Conservation (phyloP, 2,888 invertebrate genomes). For the Cacoxenus indagator region DNA sequence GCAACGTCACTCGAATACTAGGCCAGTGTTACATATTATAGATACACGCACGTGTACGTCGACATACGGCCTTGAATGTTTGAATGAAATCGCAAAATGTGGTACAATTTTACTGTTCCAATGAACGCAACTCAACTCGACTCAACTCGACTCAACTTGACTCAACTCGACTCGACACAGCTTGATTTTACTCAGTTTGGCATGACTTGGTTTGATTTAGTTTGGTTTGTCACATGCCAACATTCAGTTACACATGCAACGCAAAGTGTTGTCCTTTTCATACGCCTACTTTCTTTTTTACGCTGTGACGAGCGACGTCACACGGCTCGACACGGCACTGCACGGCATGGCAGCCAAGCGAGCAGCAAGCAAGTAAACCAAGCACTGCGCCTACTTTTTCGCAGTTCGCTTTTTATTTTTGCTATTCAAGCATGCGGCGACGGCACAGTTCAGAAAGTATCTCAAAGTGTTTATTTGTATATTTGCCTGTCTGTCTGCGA, state of each 20-base stretch:
- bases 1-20: constrained; percentile 5
- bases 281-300: background rate
- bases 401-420: constrained; percentile 20
- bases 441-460: constrained; percentile 25
- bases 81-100: background rate
- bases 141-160: background rate
- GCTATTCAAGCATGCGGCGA: constrained; percentile 28
- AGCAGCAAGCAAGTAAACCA: background rate
- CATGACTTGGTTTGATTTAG: background rate
- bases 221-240: background rate
- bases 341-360: background rate
- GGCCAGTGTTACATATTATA: background rate
- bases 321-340: background rate
- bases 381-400: background rate
- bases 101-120: constrained; percentile 1
- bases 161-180: background rate
- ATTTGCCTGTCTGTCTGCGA: constrained; percentile 5
- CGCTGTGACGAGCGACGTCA: background rate
- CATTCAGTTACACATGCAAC: background rate
- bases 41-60: background rate
- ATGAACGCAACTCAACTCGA: background rate
- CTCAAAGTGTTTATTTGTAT: no score
- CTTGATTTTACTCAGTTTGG: background rate
- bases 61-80: constrained; percentile 12
- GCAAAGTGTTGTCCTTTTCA: no score